Conservation (phyloP, 2,113 vertebrate genomes). For the Petromus typicus region DNA sequence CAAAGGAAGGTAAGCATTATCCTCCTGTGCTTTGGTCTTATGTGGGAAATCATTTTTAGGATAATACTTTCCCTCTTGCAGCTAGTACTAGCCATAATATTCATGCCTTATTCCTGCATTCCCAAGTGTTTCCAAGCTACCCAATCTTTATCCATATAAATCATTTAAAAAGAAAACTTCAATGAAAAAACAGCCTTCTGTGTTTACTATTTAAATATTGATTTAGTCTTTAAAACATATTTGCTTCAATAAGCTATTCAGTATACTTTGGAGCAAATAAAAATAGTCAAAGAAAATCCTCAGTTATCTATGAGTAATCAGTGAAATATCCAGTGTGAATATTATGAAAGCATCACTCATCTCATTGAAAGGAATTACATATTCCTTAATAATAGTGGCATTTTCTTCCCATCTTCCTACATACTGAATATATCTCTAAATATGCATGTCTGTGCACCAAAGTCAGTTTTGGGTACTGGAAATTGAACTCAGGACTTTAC, state of each 20-base stretch:
- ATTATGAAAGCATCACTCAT: not conserved
- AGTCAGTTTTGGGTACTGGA: not conserved
- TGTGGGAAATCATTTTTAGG: constrained; percentile 24
- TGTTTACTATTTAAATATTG: constrained; percentile 60
- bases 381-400: not conserved
- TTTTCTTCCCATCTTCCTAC: not conserved
- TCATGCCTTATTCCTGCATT: not conserved
- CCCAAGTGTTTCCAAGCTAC: not conserved
- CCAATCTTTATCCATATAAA: constrained; percentile 32
- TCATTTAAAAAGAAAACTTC: constrained; percentile 55
- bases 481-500: too few relatives aligned
- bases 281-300: constrained; percentile 33
- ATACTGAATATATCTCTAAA: not conserved
- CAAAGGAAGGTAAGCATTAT: not conserved
- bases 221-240: constrained; percentile 49
- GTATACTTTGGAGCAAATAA: constrained; percentile 20
- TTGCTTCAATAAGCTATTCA: constrained; percentile 16
- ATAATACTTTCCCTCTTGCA: constrained; percentile 50
- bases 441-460: not conserved
- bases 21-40: constrained; percentile 10
- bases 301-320: not conserved
- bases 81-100: not conserved
- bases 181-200: not conserved
- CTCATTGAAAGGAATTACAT: not conserved
- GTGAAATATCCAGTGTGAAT: not conserved